These are phyloP conservation scores for Euleptes europaea DNA, from an alignment of 2,113 vertebrate species.

Conservation along the genomic window DNA sequence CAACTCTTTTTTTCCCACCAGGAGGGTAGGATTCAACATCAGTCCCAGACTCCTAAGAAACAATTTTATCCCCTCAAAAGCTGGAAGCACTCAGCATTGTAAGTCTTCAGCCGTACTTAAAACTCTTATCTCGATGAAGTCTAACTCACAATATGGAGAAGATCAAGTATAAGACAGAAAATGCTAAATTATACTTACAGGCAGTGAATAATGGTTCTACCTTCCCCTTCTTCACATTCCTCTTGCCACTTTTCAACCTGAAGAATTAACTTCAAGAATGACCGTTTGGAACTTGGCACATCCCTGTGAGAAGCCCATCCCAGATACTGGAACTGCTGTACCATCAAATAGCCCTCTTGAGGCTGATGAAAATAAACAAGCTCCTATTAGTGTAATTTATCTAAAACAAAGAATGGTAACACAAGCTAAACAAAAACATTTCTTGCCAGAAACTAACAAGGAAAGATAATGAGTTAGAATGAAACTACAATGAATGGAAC, in stretches of 20 bases:
- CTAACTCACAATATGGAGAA: not conserved
- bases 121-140: not conserved
- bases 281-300: slow-evolving; percentile 94
- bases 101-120: not conserved
- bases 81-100: too few relatives aligned
- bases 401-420: too few relatives aligned
- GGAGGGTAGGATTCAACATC: too few relatives aligned
- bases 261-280: slow-evolving; percentile 96
- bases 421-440: not conserved
- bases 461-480: not conserved
- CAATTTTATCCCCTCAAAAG: too few relatives aligned
- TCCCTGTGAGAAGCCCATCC: slow-evolving; percentile 96
- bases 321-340: slow-evolving; percentile 97
- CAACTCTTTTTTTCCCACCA: too few relatives aligned
- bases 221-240: slow-evolving; percentile 97
- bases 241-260: slow-evolving; percentile 99
- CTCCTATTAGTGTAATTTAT: slow-evolving; percentile 1
- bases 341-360: slow-evolving; percentile 98
- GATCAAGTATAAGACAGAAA: not conserved
- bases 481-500: too few relatives aligned
- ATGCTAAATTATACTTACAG: slow-evolving; percentile 81
- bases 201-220: slow-evolving; percentile 95
- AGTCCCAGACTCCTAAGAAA: too few relatives aligned
- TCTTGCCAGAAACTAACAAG: not conserved
- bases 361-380: slow-evolving; percentile 77